These are phyloP conservation scores for Nymphalis io DNA, from an alignment of 1,140 invertebrate species.

Conservation along the genomic window DNA sequence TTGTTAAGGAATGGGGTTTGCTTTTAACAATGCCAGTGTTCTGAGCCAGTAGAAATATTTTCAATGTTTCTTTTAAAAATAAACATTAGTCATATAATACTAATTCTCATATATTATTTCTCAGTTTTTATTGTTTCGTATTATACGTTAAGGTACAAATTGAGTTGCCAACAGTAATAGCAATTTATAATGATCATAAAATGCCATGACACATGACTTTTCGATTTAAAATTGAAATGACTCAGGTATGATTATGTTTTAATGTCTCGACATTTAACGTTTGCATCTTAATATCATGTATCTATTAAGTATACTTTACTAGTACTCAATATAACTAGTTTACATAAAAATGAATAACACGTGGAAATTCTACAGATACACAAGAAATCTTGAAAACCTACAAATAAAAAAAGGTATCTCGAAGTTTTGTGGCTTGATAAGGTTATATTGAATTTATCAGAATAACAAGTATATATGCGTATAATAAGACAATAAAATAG, in stretches of 20 bases:
- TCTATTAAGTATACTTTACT: slow-evolving; percentile 8
- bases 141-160: slow-evolving; percentile 11
- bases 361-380: too few relatives aligned
- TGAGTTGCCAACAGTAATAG: background rate
- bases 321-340: background rate
- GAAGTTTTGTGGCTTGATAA: too few relatives aligned
- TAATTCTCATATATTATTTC: background rate
- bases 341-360: background rate
- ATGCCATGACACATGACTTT: slow-evolving; percentile 29
- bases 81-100: background rate
- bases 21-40: too few relatives aligned
- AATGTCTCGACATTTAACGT: slow-evolving; percentile 19
- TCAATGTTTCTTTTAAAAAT: too few relatives aligned
- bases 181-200: slow-evolving; percentile 13
- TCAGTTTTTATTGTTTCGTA: background rate
- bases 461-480: too few relatives aligned
- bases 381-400: too few relatives aligned
- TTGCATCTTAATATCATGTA: slow-evolving; percentile 19
- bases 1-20: too few relatives aligned
- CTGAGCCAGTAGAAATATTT: too few relatives aligned
- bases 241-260: slow-evolving; percentile 17
- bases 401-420: too few relatives aligned
- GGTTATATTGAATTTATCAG: too few relatives aligned
- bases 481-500: too few relatives aligned
- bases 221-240: slow-evolving; percentile 24